Percentiles rank a stretch among this genome's conserved stretches.
Evolutionary conservation across 2,113 vertebrate genomes (phyloP).

Genomic region (Callospermophilus lateralis): DNA sequence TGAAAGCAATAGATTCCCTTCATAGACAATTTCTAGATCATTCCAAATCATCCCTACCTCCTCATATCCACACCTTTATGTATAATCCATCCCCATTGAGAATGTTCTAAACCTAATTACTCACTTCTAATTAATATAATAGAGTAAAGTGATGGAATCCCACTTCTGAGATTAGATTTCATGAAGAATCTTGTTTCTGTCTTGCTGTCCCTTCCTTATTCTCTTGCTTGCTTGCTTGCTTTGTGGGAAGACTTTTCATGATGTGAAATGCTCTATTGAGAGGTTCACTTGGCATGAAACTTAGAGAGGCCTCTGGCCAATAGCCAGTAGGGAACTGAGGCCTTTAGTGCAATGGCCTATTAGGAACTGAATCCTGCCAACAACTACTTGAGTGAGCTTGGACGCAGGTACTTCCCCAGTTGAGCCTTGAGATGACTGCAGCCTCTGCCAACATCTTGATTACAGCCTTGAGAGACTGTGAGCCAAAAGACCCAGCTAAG

Average conservation of each 20-base stretch:
- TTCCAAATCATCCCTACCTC: not conserved
- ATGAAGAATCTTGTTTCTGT: conserved; percentile 31
- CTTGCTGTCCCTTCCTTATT: conserved; percentile 34
- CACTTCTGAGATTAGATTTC: conserved; percentile 50
- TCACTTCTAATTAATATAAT: conserved; percentile 54
- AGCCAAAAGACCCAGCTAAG: conserved; percentile 38
- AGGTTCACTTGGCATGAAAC: not conserved
- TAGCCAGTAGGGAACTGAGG: not conserved
- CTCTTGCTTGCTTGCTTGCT: not conserved
- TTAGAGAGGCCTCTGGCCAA: not conserved
- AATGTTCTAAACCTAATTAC: not conserved
- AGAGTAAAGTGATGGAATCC: conserved; percentile 9
- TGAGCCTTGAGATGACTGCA: not conserved
- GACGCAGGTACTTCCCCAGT: not conserved
- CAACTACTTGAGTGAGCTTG: conserved; percentile 29
- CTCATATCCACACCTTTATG: not conserved
- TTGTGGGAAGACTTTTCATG: conserved; percentile 15
- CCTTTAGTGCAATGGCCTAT: not conserved
- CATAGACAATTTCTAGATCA: conserved; percentile 21
- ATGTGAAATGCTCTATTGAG: conserved; percentile 8
- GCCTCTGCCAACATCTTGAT: not conserved
- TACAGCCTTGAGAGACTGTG: not conserved
- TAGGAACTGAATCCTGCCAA: conserved; percentile 40
- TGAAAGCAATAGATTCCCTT: not conserved
- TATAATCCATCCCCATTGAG: not conserved